Conservation (phyloP, 2,797 vertebrate genomes). For the Propithecus perrieri region DNA sequence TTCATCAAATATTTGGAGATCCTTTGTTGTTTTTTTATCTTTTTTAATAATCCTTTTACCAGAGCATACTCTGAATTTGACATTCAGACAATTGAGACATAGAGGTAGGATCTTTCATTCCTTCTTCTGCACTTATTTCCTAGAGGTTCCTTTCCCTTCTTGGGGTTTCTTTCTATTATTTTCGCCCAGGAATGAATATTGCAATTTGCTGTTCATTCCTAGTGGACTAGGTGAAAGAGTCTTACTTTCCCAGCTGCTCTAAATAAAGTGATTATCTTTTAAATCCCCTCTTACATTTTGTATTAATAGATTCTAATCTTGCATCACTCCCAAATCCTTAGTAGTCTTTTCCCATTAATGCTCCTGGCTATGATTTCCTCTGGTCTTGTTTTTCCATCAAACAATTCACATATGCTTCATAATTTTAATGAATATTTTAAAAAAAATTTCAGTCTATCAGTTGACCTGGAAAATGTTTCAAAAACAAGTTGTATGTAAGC, state of each 20-base stretch:
- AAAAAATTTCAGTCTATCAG: neutral
- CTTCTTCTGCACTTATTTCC: neutral
- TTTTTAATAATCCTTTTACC: neutral
- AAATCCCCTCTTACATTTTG: neutral
- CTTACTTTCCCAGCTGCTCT: neutral
- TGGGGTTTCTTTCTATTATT: neutral
- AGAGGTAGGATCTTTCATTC: neutral
- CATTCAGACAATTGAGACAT: neutral
- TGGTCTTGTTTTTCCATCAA: neutral
- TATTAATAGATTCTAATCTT: neutral
- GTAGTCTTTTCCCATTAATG: neutral
- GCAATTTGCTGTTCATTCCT: neutral
- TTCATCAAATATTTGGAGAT: neutral
- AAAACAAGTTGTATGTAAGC: neutral
- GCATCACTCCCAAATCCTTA: neutral
- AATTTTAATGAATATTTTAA: neutral
- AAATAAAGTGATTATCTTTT: neutral
- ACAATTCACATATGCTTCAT: neutral
- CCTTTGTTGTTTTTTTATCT: neutral
- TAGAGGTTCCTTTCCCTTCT: neutral
- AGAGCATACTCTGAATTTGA: neutral
- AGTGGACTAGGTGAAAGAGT: neutral
- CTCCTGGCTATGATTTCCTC: neutral
- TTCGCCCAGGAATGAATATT: neutral
- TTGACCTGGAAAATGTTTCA: neutral